Base-by-base conservation (phyloP, 2,888 invertebrate species). In the Thelaira solivaga region DNA sequence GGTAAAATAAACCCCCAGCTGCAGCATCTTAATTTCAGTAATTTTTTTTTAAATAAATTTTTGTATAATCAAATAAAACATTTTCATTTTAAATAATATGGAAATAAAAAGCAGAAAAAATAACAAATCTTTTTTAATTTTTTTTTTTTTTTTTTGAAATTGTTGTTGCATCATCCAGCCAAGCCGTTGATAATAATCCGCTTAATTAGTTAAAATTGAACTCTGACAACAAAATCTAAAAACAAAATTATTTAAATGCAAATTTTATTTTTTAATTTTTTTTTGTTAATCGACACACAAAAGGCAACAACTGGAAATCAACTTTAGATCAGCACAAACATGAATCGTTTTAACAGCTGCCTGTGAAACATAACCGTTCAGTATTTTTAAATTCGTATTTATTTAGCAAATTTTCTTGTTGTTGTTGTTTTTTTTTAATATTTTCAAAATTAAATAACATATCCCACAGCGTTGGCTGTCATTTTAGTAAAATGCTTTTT, bases 401-500 rank as follows among this genome's bases (percentile, higher is more conserved):
- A n/a, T n/a, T n/a, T n/a, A n/a, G n/a, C 8, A 8, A 13, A 36
- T 13, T 1, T 13, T 39, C 31, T 57, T 13, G 16, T 36, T 36
- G 22, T 41, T 29, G 10, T 31, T 59, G 53, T 68, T 43, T 62
- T 76, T 29, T 8, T 59, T 57, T 55, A 22, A 34, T 41, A 39
- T 76, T 71, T 77, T 67, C n/a, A 73, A 74, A 74, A 74, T 74
- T 78, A 74, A 78, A 74, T 78, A 78, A 74, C 69, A 78, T 78
- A 74, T 78, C 78, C 78, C 78, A 78, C 78, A 78, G 78, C 74
- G 78, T 24, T 78, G 45, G 64, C 69, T 78, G 78, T 78, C 78
- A 74, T 78, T 78, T 78, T 69, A 74, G 74, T 74, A 53, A 78
- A 78, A 65, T 69, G 74, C 34, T 51, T 77, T 65, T 73, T 51